Conservation (phyloP, 2,797 vertebrate genomes). For the Moxostoma hubbsi region DNA sequence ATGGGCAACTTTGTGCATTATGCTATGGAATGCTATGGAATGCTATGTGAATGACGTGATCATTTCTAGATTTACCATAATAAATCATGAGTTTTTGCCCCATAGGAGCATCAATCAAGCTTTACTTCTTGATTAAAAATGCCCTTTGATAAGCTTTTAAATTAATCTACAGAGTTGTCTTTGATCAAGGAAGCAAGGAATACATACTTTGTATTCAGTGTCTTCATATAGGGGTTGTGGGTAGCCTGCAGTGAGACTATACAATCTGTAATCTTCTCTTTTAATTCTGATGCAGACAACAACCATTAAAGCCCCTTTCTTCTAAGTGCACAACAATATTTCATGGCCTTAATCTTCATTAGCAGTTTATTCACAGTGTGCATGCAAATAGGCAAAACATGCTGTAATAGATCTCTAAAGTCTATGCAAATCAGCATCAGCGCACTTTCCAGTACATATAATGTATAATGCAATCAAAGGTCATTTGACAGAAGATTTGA, state of each 20-base stretch:
- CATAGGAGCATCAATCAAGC: background rate
- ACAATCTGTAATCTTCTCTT: conserved; percentile 22
- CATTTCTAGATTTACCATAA: background rate
- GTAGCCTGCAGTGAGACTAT: background rate
- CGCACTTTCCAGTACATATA: conserved; percentile 12
- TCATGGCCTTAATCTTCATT: conserved; percentile 32
- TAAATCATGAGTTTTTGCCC: background rate
- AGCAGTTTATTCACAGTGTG: conserved; percentile 26
- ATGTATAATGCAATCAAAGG: conserved; percentile 24
- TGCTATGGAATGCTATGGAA: too few relatives aligned
- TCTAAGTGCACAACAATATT: conserved; percentile 62
- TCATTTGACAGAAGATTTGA: conserved; percentile 35
- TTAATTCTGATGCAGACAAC: conserved; percentile 13
- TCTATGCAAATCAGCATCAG: conserved; percentile 7
- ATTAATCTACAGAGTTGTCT: conserved; percentile 58
- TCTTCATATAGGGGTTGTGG: conserved; percentile 22
- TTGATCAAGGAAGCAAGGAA: conserved; percentile 60
- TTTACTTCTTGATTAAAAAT: background rate
- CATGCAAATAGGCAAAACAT: conserved; percentile 32
- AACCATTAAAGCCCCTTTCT: conserved; percentile 44
- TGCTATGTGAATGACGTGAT: background rate
- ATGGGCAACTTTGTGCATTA: background rate
- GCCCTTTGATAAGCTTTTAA: conserved; percentile 36
- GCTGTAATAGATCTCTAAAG: background rate
- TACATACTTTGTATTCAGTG: conserved; percentile 30